Evolutionary conservation across 2,113 vertebrate species (phyloP).

Genomic region (Eulemur macaco): DNA sequence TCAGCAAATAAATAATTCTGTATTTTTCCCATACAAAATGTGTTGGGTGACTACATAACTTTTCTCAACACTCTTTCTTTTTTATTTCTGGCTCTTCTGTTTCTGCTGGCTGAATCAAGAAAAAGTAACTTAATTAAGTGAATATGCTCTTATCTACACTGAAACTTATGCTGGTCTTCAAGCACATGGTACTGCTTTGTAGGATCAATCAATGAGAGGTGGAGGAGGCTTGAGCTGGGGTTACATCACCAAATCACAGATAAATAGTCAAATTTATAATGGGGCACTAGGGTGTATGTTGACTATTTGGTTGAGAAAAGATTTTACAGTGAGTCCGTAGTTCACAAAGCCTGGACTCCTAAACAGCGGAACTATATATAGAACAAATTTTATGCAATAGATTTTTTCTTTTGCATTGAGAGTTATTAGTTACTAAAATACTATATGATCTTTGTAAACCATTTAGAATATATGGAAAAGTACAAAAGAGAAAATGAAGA

Average conservation of each 20-base stretch:
- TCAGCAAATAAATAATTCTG: neutral
- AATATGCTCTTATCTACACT: neutral
- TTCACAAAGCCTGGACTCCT: neutral
- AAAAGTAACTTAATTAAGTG: neutral
- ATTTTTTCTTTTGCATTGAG: neutral
- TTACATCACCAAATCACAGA: neutral
- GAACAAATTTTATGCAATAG: neutral
- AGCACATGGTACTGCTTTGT: neutral
- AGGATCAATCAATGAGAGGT: neutral
- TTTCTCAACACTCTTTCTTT: neutral
- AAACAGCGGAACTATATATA: neutral
- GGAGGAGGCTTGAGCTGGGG: neutral
- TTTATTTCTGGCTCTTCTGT: neutral
- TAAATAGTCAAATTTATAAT: neutral
- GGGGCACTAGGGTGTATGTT: neutral
- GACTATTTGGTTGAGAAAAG: neutral
- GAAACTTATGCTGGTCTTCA: neutral
- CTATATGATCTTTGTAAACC: neutral
- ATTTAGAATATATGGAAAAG: conserved; percentile 5
- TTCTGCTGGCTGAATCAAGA: neutral
- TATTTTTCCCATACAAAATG: neutral
- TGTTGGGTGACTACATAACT: neutral
- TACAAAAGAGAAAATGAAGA: neutral
- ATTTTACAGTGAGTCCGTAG: neutral
- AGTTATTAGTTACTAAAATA: neutral